A percentile compares a stretch with the other conserved stretches of the same genome.
Conservation (phyloP, 1,140 invertebrate genomes). For the Idris sp. region DNA sequence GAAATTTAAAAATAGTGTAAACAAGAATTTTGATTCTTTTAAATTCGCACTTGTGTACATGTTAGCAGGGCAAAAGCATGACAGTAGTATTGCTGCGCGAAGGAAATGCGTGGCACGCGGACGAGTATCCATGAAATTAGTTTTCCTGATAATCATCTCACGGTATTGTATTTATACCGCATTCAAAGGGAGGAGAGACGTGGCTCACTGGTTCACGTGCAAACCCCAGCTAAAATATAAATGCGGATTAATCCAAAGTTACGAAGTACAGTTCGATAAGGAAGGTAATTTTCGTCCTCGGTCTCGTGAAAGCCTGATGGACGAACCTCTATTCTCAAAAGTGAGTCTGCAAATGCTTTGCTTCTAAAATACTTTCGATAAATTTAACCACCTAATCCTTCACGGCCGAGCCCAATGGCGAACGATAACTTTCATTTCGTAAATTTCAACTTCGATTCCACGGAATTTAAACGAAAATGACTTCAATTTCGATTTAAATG, state of each 20-base stretch:
- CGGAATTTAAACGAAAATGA: slow-evolving; percentile 30
- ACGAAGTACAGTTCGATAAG: slow-evolving; percentile 71
- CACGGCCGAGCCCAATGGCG: slow-evolving; percentile 36
- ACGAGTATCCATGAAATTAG: slow-evolving; percentile 76
- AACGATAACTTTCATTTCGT: slow-evolving; percentile 53
- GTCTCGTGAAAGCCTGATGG: slow-evolving; percentile 67
- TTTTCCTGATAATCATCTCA: slow-evolving; percentile 79
- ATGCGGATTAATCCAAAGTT: slow-evolving; percentile 73
- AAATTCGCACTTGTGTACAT: slow-evolving; percentile 40
- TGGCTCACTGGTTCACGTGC: slow-evolving; percentile 58
- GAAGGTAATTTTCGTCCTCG: slow-evolving; percentile 72
- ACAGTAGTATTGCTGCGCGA: slow-evolving; percentile 48
- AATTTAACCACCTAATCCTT: slow-evolving; percentile 58
- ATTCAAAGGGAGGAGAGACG: slow-evolving; percentile 47
- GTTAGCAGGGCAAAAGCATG: slow-evolving; percentile 19
- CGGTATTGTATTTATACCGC: slow-evolving; percentile 74
- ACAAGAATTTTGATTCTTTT: slow-evolving; percentile 55
- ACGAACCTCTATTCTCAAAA: slow-evolving; percentile 64
- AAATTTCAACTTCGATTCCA: slow-evolving; percentile 50
- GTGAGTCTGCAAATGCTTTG: slow-evolving; percentile 55
- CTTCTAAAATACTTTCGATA: slow-evolving; percentile 63
- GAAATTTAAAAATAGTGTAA: slow-evolving; percentile 5
- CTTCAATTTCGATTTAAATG: slow-evolving; percentile 50
- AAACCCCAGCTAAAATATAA: slow-evolving; percentile 71
- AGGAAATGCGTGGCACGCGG: slow-evolving; percentile 64